phyloP scores from a whole-genome alignment of 2,113 vertebrate species.

The Tricholaema leucomelas region DNA sequence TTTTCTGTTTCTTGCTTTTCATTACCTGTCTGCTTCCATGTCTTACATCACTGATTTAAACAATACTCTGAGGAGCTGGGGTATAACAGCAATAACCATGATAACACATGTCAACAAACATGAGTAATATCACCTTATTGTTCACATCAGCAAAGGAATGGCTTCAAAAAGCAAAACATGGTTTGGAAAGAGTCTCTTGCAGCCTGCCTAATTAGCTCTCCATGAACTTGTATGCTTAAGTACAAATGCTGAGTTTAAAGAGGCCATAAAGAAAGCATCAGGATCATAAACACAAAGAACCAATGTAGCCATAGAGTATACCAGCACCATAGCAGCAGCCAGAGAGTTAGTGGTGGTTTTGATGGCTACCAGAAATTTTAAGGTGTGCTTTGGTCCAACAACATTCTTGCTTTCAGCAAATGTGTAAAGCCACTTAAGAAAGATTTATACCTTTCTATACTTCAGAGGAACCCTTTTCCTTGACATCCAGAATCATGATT shows the following conservation, averaged over 20 bases:
- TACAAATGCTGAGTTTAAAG: not conserved
- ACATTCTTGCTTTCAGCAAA: conserved; percentile 15
- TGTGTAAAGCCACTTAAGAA: conserved; percentile 20
- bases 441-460: not conserved
- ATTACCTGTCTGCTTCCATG: conserved; percentile 63
- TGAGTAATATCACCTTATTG: not conserved
- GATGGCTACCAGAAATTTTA: conserved; percentile 33
- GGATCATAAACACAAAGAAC: not conserved
- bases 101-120: conserved; percentile 14
- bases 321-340: conserved; percentile 14
- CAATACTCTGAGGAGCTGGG: not conserved
- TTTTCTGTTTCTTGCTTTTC: not conserved
- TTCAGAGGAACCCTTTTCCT: not conserved
- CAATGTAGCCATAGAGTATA: not conserved
- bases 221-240: not conserved
- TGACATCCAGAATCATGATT: not conserved
- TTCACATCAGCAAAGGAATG: conserved; percentile 13
- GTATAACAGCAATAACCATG: conserved; percentile 2
- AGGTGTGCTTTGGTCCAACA: not conserved
- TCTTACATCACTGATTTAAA: conserved; percentile 44
- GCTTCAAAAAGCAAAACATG: not conserved
- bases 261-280: not conserved
- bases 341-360: not conserved
- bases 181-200: not conserved
- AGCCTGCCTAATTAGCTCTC: not conserved